Percentiles rank a stretch among this genome's conserved stretches.
phyloP scores from a whole-genome alignment of 2,797 vertebrate genomes.

The Falco columbarius region DNA sequence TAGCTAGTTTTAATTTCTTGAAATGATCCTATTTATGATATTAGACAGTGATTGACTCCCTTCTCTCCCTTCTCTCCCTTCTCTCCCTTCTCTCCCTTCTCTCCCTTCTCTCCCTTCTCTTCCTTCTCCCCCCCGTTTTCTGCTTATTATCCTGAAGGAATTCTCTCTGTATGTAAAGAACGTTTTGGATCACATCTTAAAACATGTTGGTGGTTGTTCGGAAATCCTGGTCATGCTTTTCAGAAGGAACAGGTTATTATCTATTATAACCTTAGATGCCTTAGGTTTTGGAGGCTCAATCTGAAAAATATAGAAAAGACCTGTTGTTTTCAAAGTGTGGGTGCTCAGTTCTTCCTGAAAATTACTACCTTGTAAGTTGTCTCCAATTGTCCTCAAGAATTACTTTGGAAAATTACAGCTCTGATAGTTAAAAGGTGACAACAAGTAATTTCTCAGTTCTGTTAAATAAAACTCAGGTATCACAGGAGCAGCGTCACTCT shows the following conservation, averaged over 20 bases:
- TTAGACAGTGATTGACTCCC: not conserved
- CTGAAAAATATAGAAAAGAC: not conserved
- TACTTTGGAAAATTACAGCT: conserved; percentile 1
- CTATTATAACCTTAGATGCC: not conserved
- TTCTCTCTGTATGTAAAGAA: not conserved
- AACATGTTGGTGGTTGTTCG: rapidly evolving
- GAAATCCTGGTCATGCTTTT: not conserved
- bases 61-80: not conserved
- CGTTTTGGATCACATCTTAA: not conserved
- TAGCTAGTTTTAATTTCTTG: not conserved
- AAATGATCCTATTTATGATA: not conserved
- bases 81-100: no score
- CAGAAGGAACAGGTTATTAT: not conserved
- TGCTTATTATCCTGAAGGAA: not conserved
- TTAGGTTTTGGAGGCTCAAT: not conserved
- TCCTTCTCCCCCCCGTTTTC: not conserved
- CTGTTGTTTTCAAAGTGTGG: not conserved
- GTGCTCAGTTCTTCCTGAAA: not conserved
- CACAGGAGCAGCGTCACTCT: not conserved
- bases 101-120: no score
- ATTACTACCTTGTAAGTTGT: not conserved
- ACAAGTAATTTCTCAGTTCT: not conserved
- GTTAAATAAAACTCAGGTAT: not conserved
- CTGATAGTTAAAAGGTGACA: not conserved
- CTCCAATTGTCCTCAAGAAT: not conserved